Percentiles rank a stretch among this genome's conserved stretches.
Evolutionary conservation across 2,888 invertebrate species (phyloP).

Genomic region (Ethmia dodecea): DNA sequence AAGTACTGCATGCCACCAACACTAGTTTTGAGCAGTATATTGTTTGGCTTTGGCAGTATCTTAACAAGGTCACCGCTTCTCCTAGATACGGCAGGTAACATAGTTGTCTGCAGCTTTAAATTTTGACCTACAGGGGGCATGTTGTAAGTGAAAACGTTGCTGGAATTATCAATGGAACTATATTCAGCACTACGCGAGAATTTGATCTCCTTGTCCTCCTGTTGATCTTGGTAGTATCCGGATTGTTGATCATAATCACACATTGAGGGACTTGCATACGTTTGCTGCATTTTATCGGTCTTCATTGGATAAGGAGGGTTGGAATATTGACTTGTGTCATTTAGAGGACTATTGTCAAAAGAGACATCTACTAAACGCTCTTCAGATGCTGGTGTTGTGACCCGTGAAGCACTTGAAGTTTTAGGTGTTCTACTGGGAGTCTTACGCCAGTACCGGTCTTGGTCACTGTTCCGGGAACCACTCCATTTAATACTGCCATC

Average conservation of each 20-base stretch:
- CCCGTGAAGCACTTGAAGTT: slow-evolving; percentile 42
- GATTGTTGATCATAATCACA: slow-evolving; percentile 54
- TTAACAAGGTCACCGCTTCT: slow-evolving; percentile 49
- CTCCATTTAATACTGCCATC: slow-evolving; percentile 49
- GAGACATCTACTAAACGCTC: slow-evolving; percentile 46
- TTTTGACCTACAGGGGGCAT: slow-evolving; percentile 36
- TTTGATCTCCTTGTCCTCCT: slow-evolving; percentile 62
- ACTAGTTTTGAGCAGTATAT: slow-evolving; percentile 59
- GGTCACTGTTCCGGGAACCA: slow-evolving; percentile 43
- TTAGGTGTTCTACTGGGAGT: slow-evolving; percentile 49
- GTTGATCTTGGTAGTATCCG: slow-evolving; percentile 52
- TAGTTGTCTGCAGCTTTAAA: slow-evolving; percentile 36
- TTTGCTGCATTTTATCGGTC: slow-evolving; percentile 50
- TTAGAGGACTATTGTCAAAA: slow-evolving; percentile 46
- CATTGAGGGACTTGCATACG: slow-evolving; percentile 35
- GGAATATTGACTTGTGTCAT: slow-evolving; percentile 33
- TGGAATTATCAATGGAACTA: slow-evolving; percentile 41
- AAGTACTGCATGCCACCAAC: slow-evolving; percentile 56
- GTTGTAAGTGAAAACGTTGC: slow-evolving; percentile 43
- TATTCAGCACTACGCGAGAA: slow-evolving; percentile 67
- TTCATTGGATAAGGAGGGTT: slow-evolving; percentile 43
- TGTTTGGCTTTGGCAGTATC: slow-evolving; percentile 55
- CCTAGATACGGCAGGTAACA: slow-evolving; percentile 34
- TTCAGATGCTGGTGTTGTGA: slow-evolving; percentile 45
- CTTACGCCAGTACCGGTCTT: slow-evolving; percentile 58